These are phyloP conservation scores for Xanthia icteritia DNA, from an alignment of 2,888 invertebrate genomes.

Conservation along the genomic window DNA sequence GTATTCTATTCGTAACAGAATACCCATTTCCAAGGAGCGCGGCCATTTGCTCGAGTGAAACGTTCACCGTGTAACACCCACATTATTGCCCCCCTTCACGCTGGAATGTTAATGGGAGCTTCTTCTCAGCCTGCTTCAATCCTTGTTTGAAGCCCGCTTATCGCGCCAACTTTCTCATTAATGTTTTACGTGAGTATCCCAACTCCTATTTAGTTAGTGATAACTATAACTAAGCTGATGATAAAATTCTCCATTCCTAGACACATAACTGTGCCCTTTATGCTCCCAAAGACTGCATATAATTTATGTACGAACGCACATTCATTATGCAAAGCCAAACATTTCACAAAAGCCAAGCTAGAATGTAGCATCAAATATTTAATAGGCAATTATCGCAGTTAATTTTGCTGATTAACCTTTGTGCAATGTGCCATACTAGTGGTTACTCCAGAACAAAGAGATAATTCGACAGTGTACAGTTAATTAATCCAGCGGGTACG, in stretches of 20 bases:
- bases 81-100: constrained; percentile 79
- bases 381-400: constrained; percentile 71
- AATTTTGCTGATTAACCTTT: constrained; percentile 68
- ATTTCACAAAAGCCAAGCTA: constrained; percentile 36
- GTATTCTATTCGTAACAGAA: constrained; percentile 56
- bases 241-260: background rate
- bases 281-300: background rate
- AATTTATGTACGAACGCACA: background rate
- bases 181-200: constrained; percentile 78
- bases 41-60: constrained; percentile 81
- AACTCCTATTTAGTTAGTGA: constrained; percentile 60
- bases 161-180: constrained; percentile 79
- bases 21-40: constrained; percentile 72
- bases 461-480: constrained; percentile 77
- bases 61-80: constrained; percentile 80
- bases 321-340: constrained; percentile 17
- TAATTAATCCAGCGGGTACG: constrained; percentile 81
- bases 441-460: constrained; percentile 71
- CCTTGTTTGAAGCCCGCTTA: constrained; percentile 77
- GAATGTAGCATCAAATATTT: constrained; percentile 51
- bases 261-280: background rate
- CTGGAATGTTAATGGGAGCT: constrained; percentile 81
- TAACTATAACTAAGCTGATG: constrained; percentile 28
- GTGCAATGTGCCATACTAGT: constrained; percentile 63
- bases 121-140: constrained; percentile 76